phyloP scores from a whole-genome alignment of 2,888 invertebrate genomes.

The Limenitis camilla region DNA sequence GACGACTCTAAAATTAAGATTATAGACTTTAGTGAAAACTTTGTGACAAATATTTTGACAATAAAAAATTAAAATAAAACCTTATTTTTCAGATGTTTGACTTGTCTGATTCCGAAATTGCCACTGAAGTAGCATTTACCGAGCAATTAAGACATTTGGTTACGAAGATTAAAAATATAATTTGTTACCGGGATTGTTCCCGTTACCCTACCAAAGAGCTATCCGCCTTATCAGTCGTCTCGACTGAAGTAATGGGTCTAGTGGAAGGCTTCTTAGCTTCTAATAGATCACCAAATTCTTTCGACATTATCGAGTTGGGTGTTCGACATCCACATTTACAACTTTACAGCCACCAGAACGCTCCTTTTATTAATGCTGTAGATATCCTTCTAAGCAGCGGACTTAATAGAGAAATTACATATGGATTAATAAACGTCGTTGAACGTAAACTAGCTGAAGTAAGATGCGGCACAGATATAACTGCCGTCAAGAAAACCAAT shows the following conservation, averaged over 20 bases:
- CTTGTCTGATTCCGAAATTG: conserved; percentile 77
- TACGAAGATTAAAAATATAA: conserved; percentile 67
- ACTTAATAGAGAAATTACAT: conserved; percentile 66
- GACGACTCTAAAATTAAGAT: too few relatives aligned
- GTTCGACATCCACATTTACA: conserved; percentile 64
- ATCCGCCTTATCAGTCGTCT: conserved; percentile 73
- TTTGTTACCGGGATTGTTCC: conserved; percentile 60
- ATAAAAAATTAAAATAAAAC: too few relatives aligned
- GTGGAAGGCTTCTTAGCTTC: conserved; percentile 75
- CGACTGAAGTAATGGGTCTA: conserved; percentile 76
- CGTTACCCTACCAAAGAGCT: conserved; percentile 69
- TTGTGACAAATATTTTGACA: too few relatives aligned
- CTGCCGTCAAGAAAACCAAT: conserved; percentile 62
- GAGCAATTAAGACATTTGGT: conserved; percentile 75
- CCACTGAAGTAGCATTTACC: conserved; percentile 80
- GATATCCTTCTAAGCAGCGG: conserved; percentile 67
- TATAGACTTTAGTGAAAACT: too few relatives aligned
- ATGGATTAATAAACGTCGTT: conserved; percentile 66
- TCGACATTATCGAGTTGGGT: conserved; percentile 63
- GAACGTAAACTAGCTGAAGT: conserved; percentile 69
- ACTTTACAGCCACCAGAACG: conserved; percentile 65
- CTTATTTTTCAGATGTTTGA: conserved; percentile 78
- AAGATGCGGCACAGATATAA: conserved; percentile 53
- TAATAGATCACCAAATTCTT: conserved; percentile 64
- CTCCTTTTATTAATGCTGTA: conserved; percentile 66